A percentile compares a stretch with the other conserved stretches of the same genome.
Evolutionary conservation across 2,888 invertebrate genomes (phyloP).

Genomic region (Hanleya hanleyi): DNA sequence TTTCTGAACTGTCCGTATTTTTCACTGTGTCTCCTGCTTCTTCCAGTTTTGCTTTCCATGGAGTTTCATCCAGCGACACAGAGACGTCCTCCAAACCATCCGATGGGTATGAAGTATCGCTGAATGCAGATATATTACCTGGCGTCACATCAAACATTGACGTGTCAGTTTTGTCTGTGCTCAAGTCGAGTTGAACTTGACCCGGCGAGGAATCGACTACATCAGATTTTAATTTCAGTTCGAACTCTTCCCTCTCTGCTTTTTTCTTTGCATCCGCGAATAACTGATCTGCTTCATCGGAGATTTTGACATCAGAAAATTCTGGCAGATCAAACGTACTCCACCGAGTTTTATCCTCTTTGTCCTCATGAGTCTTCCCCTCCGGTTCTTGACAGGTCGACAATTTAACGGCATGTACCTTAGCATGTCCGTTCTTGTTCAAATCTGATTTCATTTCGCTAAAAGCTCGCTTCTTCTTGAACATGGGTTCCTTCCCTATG

Average conservation of each 20-base stretch:
- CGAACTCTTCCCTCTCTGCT: background rate
- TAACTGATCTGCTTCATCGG: background rate
- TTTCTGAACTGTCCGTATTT: background rate
- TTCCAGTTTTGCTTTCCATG: too few species aligned
- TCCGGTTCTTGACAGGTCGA: background rate
- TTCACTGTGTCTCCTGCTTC: background rate
- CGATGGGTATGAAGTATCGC: background rate
- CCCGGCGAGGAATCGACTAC: background rate
- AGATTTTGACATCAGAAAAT: background rate
- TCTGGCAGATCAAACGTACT: background rate
- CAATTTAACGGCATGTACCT: background rate
- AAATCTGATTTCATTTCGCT: conserved; percentile 51
- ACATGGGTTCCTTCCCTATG: conserved; percentile 71
- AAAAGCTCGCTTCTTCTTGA: conserved; percentile 49
- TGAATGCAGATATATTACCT: background rate
- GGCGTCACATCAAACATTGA: background rate
- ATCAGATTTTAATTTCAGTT: background rate
- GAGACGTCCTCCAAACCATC: background rate
- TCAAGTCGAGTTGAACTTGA: background rate
- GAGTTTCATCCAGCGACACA: background rate
- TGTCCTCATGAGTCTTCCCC: background rate
- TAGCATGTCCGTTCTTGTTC: background rate
- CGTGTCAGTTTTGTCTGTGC: background rate
- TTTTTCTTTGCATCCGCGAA: background rate
- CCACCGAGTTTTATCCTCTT: background rate